These are phyloP conservation scores for Sisyra nigra DNA, from an alignment of 2,888 invertebrate species.

Conservation along the genomic window DNA sequence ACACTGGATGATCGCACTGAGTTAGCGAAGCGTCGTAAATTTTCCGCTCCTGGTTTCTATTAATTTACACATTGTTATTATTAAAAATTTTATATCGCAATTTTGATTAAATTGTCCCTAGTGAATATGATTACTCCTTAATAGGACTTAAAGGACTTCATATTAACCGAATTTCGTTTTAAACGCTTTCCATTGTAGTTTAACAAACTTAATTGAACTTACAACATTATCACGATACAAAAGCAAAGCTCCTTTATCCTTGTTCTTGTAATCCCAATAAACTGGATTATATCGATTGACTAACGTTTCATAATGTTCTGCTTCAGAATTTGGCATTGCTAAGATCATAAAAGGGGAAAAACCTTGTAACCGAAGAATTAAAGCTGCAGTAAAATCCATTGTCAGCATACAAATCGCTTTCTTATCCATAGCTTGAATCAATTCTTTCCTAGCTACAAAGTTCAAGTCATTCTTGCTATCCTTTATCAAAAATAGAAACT, in stretches of 20 bases:
- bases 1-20: too few relatives aligned
- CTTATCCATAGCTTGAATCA: background rate
- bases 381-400: background rate
- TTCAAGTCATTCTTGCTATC: background rate
- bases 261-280: background rate
- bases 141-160: too few relatives aligned
- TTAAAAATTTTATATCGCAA: too few relatives aligned
- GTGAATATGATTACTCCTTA: too few relatives aligned
- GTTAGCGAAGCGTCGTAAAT: too few relatives aligned
- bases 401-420: background rate
- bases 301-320: background rate
- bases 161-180: too few relatives aligned
- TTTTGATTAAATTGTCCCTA: too few relatives aligned
- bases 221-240: background rate
- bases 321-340: background rate
- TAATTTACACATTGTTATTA: too few relatives aligned
- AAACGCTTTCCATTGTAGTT: too few relatives aligned
- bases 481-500: background rate
- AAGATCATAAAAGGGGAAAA: background rate
- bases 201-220: background rate
- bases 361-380: background rate
- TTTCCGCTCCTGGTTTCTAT: too few relatives aligned
- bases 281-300: background rate
- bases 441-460: background rate
- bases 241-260: background rate